These are phyloP conservation scores for Poeciliopsis gracilis DNA, from an alignment of 2,797 vertebrate species.

Conservation along the genomic window DNA sequence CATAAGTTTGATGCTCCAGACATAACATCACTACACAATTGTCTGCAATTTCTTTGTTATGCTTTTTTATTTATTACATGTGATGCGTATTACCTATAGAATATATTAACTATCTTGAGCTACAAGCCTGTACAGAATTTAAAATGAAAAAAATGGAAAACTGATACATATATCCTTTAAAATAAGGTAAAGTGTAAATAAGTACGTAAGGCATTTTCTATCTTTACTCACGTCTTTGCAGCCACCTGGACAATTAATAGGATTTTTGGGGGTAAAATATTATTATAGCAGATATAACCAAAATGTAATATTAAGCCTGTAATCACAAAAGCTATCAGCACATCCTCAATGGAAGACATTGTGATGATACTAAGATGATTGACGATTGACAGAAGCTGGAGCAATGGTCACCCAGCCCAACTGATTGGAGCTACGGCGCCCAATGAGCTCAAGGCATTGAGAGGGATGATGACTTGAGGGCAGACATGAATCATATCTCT, in stretches of 20 bases:
- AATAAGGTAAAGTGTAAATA: not conserved
- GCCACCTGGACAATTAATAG: not conserved
- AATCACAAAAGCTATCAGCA: slow-evolving; percentile 6
- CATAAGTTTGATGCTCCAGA: not conserved
- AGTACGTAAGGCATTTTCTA: not conserved
- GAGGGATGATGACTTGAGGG: slow-evolving; percentile 67
- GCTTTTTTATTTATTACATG: not conserved
- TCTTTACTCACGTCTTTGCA: not conserved
- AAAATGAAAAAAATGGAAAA: not conserved
- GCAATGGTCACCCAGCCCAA: slow-evolving; percentile 30
- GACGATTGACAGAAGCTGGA: slow-evolving; percentile 30
- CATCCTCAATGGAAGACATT: slow-evolving; percentile 43
- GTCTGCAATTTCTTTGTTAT: not conserved
- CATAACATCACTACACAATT: not conserved
- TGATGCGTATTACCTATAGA: not conserved
- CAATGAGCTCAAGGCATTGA: slow-evolving; percentile 54
- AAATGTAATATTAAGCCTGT: not conserved
- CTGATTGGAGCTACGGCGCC: slow-evolving; percentile 43
- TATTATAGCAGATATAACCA: not conserved
- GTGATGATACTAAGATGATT: slow-evolving; percentile 20
- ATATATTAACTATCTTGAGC: not conserved
- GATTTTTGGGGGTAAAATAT: not conserved
- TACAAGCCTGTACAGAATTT: not conserved
- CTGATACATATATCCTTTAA: not conserved
- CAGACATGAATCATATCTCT: slow-evolving; percentile 82